Conservation (phyloP, 2,888 invertebrate genomes). For the Dicyrtomina minuta region DNA sequence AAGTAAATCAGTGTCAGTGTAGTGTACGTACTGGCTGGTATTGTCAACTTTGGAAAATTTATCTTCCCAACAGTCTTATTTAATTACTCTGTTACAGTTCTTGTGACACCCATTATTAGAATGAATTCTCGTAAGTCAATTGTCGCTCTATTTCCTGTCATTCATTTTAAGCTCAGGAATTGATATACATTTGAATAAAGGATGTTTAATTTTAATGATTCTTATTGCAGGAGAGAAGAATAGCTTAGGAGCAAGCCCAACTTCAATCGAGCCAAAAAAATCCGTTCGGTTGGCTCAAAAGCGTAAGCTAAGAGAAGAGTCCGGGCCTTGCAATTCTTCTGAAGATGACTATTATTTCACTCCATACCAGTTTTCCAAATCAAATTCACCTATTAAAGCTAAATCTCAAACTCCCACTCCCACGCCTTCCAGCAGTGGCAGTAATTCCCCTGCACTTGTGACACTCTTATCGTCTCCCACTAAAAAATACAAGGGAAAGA, state of each 20-base stretch:
- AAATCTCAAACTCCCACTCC: background rate
- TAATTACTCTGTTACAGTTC: too few species aligned
- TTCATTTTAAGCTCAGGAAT: too few species aligned
- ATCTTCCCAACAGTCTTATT: too few species aligned
- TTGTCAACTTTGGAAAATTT: too few species aligned
- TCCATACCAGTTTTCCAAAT: conserved; percentile 14
- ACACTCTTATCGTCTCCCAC: background rate
- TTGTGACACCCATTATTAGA: too few species aligned
- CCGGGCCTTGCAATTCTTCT: background rate
- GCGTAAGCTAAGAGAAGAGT: conserved; percentile 36
- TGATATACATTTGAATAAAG: too few species aligned
- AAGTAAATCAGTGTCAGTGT: too few species aligned
- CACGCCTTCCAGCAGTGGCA: background rate
- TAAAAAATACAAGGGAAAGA: conserved; percentile 14
- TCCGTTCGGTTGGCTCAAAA: conserved; percentile 36
- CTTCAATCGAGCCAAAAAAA: conserved; percentile 31
- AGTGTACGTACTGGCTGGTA: too few species aligned
- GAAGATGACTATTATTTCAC: conserved; percentile 31
- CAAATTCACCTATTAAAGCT: background rate
- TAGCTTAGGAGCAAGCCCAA: background rate
- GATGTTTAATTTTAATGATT: too few species aligned
- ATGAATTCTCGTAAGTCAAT: too few species aligned
- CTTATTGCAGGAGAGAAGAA: conserved; percentile 24
- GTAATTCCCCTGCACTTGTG: background rate
- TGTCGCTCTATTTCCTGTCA: too few species aligned